These are phyloP conservation scores for Gadopsis bispinosus DNA, from an alignment of 2,797 vertebrate genomes.

Conservation along the genomic window DNA sequence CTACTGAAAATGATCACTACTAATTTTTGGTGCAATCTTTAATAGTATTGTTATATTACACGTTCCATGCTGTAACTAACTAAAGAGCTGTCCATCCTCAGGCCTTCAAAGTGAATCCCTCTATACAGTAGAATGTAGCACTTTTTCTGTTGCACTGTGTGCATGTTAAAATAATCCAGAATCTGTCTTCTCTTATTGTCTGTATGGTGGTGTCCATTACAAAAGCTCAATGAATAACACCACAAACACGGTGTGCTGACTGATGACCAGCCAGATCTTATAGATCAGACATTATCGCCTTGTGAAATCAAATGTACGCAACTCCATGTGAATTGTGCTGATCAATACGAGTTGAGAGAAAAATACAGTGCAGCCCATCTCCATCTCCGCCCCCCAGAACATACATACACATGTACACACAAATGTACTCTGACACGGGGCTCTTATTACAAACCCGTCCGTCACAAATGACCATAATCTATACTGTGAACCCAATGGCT, in stretches of 20 bases:
- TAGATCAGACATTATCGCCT: slow-evolving; percentile 26
- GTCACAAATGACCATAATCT: slow-evolving; percentile 80
- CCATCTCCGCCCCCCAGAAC: slow-evolving; percentile 10
- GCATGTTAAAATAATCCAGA: not conserved
- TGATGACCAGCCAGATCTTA: slow-evolving; percentile 33
- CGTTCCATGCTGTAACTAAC: not conserved
- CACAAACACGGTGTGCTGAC: slow-evolving; percentile 18
- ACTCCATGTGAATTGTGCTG: slow-evolving; percentile 14
- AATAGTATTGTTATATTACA: not conserved
- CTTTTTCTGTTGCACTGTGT: not conserved
- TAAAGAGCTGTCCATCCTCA: not conserved
- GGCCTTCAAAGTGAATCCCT: not conserved
- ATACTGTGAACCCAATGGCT: slow-evolving; percentile 68
- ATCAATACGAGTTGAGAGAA: slow-evolving; percentile 63
- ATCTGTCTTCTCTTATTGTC: not conserved
- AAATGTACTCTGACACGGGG: slow-evolving; percentile 52
- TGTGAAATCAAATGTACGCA: slow-evolving; percentile 24
- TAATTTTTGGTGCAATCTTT: not conserved
- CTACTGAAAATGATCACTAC: not conserved
- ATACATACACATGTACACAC: slow-evolving; percentile 38
- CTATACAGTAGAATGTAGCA: not conserved
- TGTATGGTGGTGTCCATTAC: slow-evolving; percentile 1
- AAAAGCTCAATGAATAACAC: slow-evolving; percentile 8
- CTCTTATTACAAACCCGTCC: slow-evolving; percentile 66
- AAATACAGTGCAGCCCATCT: slow-evolving; percentile 59